These are phyloP conservation scores for Coptotermes formosanus DNA, from an alignment of 1,140 invertebrate species.

Conservation along the genomic window DNA sequence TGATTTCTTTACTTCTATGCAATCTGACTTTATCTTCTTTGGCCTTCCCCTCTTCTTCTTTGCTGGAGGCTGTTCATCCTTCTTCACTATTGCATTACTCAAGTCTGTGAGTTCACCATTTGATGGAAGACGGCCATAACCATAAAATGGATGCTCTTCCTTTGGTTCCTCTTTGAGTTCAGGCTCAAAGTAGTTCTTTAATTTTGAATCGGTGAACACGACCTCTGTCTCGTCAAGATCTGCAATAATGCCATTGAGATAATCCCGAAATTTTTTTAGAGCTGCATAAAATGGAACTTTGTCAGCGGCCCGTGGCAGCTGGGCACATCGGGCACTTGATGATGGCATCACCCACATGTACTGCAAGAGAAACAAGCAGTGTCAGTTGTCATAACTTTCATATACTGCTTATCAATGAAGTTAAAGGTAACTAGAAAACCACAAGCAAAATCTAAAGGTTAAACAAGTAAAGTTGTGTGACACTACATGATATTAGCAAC, in stretches of 20 bases:
- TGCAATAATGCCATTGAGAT: constrained; percentile 85
- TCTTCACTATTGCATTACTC: constrained; percentile 52
- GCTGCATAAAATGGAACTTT: constrained; percentile 97
- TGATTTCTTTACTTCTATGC: constrained; percentile 22
- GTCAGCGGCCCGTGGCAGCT: constrained; percentile 90
- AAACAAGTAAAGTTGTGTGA: too few relatives aligned
- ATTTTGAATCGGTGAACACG: constrained; percentile 79
- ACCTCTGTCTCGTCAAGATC: constrained; percentile 89
- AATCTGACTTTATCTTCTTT: constrained; percentile 75
- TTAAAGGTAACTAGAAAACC: too few relatives aligned
- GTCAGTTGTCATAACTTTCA: too few relatives aligned
- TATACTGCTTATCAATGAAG: too few relatives aligned
- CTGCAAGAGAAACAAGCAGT: constrained; percentile 51
- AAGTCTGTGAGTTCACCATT: constrained; percentile 47
- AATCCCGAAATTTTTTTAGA: constrained; percentile 91
- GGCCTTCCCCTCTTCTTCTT: constrained; percentile 86
- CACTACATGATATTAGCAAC: too few relatives aligned
- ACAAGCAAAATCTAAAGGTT: too few relatives aligned
- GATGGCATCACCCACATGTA: constrained; percentile 99
- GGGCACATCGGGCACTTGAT: constrained; percentile 92
- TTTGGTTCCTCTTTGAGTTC: constrained; percentile 46
- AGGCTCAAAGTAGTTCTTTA: constrained; percentile 59
- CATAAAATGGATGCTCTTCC: constrained; percentile 38
- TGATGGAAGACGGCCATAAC: constrained; percentile 36
- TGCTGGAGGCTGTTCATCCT: constrained; percentile 63